A percentile compares a stretch with the other conserved stretches of the same genome.
phyloP scores from a whole-genome alignment of 2,888 invertebrate genomes.

The Spatulosminthurus flaviceps region DNA sequence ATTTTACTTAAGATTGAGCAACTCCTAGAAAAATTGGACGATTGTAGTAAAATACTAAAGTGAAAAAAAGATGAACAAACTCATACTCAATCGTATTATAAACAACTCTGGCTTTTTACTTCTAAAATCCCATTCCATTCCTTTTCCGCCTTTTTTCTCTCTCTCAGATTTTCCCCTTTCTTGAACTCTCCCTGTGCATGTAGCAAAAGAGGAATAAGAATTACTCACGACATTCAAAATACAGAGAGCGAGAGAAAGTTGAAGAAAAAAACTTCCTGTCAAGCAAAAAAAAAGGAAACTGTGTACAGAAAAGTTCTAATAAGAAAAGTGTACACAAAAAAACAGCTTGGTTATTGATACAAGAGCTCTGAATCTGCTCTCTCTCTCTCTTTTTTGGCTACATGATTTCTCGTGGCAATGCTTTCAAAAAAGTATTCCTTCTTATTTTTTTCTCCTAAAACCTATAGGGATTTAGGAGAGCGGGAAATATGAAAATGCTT shows the following conservation, averaged over 20 bases:
- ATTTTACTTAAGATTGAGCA: too few relatives aligned
- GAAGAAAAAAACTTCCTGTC: neutral
- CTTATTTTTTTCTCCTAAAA: neutral
- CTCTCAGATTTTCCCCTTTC: neutral
- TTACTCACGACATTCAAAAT: slow-evolving; percentile 2
- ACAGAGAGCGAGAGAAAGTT: neutral
- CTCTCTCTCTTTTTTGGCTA: too few relatives aligned
- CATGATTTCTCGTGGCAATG: neutral
- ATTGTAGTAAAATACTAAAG: neutral
- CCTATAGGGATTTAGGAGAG: neutral
- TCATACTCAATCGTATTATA: slow-evolving; percentile 7
- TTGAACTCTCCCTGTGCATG: too few relatives aligned
- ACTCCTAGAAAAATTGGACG: too few relatives aligned
- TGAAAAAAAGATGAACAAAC: neutral
- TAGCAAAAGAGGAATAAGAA: neutral
- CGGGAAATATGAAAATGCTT: neutral
- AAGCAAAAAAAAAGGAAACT: neutral
- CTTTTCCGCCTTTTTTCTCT: neutral
- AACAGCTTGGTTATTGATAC: neutral
- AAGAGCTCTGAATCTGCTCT: neutral
- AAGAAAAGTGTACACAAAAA: slow-evolving; percentile 3
- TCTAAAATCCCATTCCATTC: neutral
- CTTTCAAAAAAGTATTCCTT: neutral
- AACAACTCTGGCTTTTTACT: slow-evolving; percentile 14
- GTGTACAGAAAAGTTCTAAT: neutral